phyloP scores from a whole-genome alignment of 2,888 invertebrate genomes.

The Callinectes sapidus region DNA sequence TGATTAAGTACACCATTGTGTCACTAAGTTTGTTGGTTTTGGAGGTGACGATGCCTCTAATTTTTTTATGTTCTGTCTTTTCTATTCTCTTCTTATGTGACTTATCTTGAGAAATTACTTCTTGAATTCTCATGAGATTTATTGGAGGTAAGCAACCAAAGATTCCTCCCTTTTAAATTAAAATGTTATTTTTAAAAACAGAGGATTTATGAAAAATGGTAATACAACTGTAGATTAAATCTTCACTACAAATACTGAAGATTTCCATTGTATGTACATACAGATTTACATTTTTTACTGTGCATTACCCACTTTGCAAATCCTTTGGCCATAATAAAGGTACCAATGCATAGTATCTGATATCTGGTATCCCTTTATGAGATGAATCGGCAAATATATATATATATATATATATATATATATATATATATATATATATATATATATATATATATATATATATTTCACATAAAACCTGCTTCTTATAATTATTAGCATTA shows the following conservation, averaged over 20 bases:
- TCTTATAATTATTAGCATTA: too few species aligned
- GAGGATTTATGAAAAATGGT: conserved; percentile 3
- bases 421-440: too few species aligned
- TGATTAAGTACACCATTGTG: conserved; percentile 34
- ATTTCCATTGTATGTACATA: conserved; percentile 24
- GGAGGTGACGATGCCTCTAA: conserved; percentile 3
- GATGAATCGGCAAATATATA: not conserved
- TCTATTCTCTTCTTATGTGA: not conserved
- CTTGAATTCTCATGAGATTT: not conserved
- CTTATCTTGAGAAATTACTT: not conserved
- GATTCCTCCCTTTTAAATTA: conserved; percentile 35
- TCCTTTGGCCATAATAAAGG: conserved; percentile 19
- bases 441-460: too few species aligned
- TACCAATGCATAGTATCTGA: conserved; percentile 4
- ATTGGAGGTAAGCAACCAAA: conserved; percentile 17
- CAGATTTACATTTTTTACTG: conserved; percentile 30
- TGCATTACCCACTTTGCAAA: conserved; percentile 24
- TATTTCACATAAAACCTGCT: too few species aligned
- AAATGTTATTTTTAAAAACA: conserved; percentile 9
- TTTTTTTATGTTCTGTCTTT: not conserved
- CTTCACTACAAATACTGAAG: conserved; percentile 4
- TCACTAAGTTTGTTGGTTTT: conserved; percentile 18
- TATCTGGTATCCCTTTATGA: conserved; percentile 4
- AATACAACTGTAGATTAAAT: conserved; percentile 29
- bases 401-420: too few species aligned